Percentiles rank a stretch among this genome's conserved stretches.
phyloP scores from a whole-genome alignment of 2,797 vertebrate genomes.

The Luscinia luscinia region DNA sequence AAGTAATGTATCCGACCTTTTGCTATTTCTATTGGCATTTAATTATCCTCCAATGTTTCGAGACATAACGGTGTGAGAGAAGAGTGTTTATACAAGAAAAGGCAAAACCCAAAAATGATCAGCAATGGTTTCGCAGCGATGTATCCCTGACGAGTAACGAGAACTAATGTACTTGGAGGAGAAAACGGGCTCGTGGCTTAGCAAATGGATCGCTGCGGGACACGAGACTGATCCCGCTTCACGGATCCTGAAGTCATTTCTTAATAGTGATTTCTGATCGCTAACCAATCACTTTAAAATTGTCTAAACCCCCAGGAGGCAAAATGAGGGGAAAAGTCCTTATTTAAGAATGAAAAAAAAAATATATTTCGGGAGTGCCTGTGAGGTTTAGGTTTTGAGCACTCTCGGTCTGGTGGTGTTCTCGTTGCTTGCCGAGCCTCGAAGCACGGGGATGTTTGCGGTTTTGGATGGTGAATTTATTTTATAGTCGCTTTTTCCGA shows the following conservation, averaged over 20 bases:
- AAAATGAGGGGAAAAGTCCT: accelerated
- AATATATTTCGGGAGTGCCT: not conserved
- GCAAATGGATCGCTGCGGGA: not conserved
- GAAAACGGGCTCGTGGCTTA: not conserved
- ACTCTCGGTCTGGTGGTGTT: not conserved
- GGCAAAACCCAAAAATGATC: not conserved
- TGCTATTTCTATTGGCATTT: not conserved
- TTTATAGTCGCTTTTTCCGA: not conserved
- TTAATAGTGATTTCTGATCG: not conserved
- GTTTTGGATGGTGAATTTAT: not conserved
- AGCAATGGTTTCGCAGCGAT: not conserved
- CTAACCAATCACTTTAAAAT: not conserved
- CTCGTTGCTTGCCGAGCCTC: not conserved
- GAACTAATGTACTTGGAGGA: not conserved
- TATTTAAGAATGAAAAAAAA: not conserved
- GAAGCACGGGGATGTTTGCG: not conserved
- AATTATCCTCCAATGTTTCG: not conserved
- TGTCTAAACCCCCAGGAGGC: not conserved
- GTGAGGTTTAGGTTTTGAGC: not conserved
- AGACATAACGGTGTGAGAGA: not conserved
- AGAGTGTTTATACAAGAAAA: not conserved
- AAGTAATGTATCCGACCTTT: not conserved
- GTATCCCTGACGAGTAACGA: not conserved
- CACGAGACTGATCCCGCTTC: not conserved
- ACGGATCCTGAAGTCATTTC: not conserved